Evolutionary conservation across 1,140 invertebrate species (phyloP).

Genomic region (Reticulitermes speratus): DNA sequence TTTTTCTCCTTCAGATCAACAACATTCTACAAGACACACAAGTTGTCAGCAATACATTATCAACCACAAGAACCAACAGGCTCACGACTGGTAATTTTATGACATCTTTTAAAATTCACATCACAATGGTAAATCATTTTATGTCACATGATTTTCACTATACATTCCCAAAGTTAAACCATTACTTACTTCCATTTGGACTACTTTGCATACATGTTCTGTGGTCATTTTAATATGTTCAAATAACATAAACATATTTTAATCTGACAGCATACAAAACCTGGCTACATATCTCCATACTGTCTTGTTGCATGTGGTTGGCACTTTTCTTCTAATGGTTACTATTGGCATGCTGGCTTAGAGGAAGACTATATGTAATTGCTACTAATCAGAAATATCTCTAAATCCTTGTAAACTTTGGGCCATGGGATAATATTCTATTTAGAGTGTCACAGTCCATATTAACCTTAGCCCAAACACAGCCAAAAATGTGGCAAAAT

Average conservation of each 20-base stretch:
- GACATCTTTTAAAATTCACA: not conserved
- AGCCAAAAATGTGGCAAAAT: slow-evolving; percentile 38
- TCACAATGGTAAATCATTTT: not conserved
- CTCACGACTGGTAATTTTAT: not conserved
- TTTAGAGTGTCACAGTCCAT: slow-evolving; percentile 30
- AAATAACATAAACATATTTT: not conserved
- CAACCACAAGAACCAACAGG: not conserved
- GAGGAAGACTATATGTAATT: slow-evolving; percentile 32
- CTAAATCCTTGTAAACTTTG: slow-evolving; percentile 19
- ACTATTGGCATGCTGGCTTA: slow-evolving; percentile 24
- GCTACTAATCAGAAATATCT: slow-evolving; percentile 17
- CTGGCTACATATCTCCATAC: not conserved
- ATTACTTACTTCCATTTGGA: not conserved
- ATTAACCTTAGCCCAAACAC: slow-evolving; percentile 34
- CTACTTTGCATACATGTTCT: not conserved
- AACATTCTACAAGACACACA: not conserved
- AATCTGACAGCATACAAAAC: not conserved
- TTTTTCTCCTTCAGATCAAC: not conserved
- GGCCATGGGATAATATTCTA: slow-evolving; percentile 23
- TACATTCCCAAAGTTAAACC: not conserved
- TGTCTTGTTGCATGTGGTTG: not conserved
- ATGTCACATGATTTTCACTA: not conserved
- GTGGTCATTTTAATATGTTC: not conserved
- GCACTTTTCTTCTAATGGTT: slow-evolving; percentile 12
- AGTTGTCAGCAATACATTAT: not conserved